Evolutionary conservation across 2,113 vertebrate species (phyloP), one percentile per base, ranked within the genome.

Genomic region (Podocnemis expansa): DNA sequence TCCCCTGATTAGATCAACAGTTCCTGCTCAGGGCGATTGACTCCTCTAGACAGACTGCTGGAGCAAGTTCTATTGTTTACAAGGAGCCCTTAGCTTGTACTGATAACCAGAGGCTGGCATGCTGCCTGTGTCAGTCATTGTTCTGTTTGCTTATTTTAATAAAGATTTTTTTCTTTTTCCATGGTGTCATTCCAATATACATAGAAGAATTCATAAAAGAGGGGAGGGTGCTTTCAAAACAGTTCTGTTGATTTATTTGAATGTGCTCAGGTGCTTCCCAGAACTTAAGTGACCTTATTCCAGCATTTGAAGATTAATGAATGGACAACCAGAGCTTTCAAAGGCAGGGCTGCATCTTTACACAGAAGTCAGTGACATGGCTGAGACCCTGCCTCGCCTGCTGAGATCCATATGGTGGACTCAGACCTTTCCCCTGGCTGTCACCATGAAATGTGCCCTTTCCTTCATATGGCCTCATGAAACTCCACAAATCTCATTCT

Each of bases 301-400:
- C 75, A 82, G 41, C 2, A 0, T 84, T 80, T 96, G 89, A 94
- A 85, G 89, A 81, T 45, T 63, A 45, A 43, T 85, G 49, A 94
- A 90, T 93, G 83, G 96, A 84, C 93, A 94, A 91, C 43, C 73
- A 52, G 52, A 80, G 78, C 82, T 90, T 83, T 85, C 78, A 85
- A 54, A 63, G 67, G 81, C 91, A 91, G 87, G 60, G 56, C 1
- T 2, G 55, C 34, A 83, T 27, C 12, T 87, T 83, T 85, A 43
- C 2, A 55, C 58, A 24, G 17, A 70, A 58, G 51, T 43, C 90
- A 51, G 45, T 51, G 54, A 49, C 78, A 76, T 6, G 1, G 1
- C 38, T 54, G 84, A 91, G 93, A 93, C 27, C 41, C 0, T 0
- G 5, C 82, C 76, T 78, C 54, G 81, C 54, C 94, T 92, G 79